A percentile compares a stretch with the other conserved stretches of the same genome.
These are phyloP conservation scores for Nyctalus aviator DNA, from an alignment of 2,797 vertebrate species.

Conservation along the genomic window DNA sequence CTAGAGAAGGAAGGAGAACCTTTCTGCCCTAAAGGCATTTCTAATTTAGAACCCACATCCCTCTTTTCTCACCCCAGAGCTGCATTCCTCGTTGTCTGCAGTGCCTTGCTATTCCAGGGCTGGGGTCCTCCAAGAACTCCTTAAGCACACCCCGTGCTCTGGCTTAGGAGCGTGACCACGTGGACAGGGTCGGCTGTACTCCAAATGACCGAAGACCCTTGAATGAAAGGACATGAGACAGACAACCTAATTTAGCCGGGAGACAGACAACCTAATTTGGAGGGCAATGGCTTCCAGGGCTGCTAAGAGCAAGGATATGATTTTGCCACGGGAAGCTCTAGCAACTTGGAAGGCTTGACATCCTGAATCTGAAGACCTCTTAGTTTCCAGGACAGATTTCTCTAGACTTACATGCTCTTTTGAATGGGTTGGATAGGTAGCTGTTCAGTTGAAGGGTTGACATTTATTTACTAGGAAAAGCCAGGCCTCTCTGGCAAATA, in stretches of 20 bases:
- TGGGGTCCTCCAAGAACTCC: background rate
- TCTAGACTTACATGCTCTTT: background rate
- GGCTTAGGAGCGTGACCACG: background rate
- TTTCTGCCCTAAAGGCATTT: background rate
- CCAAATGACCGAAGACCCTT: constrained; percentile 37
- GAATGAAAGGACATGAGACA: constrained; percentile 52
- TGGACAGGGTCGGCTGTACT: background rate
- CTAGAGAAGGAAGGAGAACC: constrained; percentile 14
- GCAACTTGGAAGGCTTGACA: constrained; percentile 51
- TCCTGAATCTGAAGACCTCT: constrained; percentile 12
- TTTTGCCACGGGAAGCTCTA: constrained; percentile 41
- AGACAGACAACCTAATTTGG: constrained; percentile 22
- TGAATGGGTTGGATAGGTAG: background rate
- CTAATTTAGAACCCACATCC: background rate
- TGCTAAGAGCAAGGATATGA: constrained; percentile 30
- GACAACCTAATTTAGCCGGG: constrained; percentile 53
- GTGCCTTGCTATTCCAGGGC: background rate
- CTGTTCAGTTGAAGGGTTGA: background rate
- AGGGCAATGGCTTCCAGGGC: background rate
- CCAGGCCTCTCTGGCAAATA: constrained; percentile 4
- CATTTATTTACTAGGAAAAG: constrained; percentile 34
- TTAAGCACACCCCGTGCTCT: background rate
- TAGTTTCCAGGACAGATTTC: background rate
- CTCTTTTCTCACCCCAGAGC: background rate
- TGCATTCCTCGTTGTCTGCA: background rate